phyloP scores from a whole-genome alignment of 2,113 vertebrate species.

The Epinephelus lanceolatus region DNA sequence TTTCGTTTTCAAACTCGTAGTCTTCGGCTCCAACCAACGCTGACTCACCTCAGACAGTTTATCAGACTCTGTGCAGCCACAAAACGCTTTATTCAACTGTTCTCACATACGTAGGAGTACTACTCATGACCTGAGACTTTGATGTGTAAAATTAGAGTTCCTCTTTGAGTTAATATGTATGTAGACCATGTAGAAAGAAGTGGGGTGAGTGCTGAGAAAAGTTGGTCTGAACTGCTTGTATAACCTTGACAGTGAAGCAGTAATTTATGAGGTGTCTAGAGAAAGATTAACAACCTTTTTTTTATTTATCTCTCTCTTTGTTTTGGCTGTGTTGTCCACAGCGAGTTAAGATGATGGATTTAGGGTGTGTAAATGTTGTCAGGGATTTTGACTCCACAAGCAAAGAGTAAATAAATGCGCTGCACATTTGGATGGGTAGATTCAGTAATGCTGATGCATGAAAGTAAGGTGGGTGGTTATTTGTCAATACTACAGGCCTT shows the following conservation, averaged over 20 bases:
- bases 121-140: not conserved
- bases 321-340: slow-evolving; percentile 51
- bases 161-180: slow-evolving; percentile 17
- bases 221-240: slow-evolving; percentile 10
- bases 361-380: slow-evolving; percentile 59
- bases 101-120: not conserved
- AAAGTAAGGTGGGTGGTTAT: slow-evolving; percentile 69
- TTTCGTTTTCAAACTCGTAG: not conserved
- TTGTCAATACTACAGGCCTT: slow-evolving; percentile 72
- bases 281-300: slow-evolving; percentile 69
- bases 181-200: not conserved
- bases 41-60: not conserved
- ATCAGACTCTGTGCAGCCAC: not conserved
- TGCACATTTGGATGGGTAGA: slow-evolving; percentile 55
- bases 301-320: slow-evolving; percentile 63
- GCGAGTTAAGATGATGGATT: slow-evolving; percentile 69
- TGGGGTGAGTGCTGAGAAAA: slow-evolving; percentile 13
- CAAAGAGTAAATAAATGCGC: slow-evolving; percentile 49
- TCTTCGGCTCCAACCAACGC: not conserved
- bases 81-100: no score
- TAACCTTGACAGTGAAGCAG: slow-evolving; percentile 36
- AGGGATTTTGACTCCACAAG: slow-evolving; percentile 53
- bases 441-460: slow-evolving; percentile 63
- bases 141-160: not conserved
- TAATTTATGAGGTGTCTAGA: slow-evolving; percentile 62